A percentile compares a stretch with the other conserved stretches of the same genome.
Evolutionary conservation across 2,113 vertebrate genomes (phyloP).

Genomic region (Ranitomeya imitator): DNA sequence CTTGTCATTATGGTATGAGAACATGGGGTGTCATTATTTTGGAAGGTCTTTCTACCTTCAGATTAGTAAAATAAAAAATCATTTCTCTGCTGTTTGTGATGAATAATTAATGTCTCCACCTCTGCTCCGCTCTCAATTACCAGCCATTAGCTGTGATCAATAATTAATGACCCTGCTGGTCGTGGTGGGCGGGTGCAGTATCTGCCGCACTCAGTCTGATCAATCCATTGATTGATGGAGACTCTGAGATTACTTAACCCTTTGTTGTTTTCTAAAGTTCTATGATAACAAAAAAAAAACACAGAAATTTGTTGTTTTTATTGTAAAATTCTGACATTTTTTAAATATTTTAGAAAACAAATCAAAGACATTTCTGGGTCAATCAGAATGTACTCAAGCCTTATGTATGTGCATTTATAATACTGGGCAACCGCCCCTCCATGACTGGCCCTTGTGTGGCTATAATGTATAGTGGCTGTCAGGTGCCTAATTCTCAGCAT

Average conservation of each 20-base stretch:
- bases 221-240: constrained; percentile 20
- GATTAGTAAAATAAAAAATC: constrained; percentile 20
- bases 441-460: no score
- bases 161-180: constrained; percentile 58
- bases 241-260: neutral
- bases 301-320: neutral
- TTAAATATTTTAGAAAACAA: neutral
- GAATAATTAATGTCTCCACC: constrained; percentile 58
- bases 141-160: constrained; percentile 60
- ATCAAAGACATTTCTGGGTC: neutral
- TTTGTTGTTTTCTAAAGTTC: neutral
- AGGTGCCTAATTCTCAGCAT: no score
- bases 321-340: neutral
- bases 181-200: neutral
- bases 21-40: neutral
- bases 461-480: no score
- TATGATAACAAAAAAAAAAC: neutral
- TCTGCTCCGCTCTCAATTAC: constrained; percentile 57
- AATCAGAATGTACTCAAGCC: neutral
- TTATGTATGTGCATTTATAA: no score
- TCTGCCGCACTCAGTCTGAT: constrained; percentile 33
- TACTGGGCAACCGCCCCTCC: no score
- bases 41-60: neutral
- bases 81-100: constrained; percentile 39
- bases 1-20: neutral